These are phyloP conservation scores for Ephialtes manifestator DNA, from an alignment of 2,888 invertebrate species.

Conservation along the genomic window DNA sequence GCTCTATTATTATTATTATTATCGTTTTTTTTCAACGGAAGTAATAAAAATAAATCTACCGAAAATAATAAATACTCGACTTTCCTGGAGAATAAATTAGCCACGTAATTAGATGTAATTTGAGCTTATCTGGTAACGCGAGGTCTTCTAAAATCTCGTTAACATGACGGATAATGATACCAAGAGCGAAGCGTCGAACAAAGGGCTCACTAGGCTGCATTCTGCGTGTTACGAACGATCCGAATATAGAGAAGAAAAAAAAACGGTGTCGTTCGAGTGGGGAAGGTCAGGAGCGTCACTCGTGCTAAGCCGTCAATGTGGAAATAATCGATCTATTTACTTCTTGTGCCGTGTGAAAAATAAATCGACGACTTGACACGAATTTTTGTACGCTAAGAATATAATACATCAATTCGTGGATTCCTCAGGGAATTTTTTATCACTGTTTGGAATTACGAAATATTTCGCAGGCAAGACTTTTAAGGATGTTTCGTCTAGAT, in stretches of 20 bases:
- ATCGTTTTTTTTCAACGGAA: neutral
- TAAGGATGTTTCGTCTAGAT: too few relatives aligned
- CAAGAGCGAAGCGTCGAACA: neutral
- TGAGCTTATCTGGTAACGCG: neutral
- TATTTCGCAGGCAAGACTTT: too few relatives aligned
- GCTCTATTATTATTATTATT: neutral
- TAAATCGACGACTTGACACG: neutral
- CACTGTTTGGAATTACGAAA: neutral
- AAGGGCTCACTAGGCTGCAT: neutral
- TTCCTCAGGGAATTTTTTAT: neutral
- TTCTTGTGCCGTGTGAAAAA: neutral
- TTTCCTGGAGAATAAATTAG: neutral
- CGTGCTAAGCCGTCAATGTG: neutral
- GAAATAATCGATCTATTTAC: neutral
- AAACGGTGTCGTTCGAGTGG: neutral
- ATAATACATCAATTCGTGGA: neutral
- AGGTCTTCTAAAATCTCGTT: neutral
- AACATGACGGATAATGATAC: neutral
- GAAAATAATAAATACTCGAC: neutral
- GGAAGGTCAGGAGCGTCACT: conserved; percentile 3
- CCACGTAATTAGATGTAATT: conserved; percentile 5
- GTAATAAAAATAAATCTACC: neutral
- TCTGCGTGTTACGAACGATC: neutral
- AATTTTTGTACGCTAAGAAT: neutral
- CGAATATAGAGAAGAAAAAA: neutral